Base-by-base conservation (phyloP, 2,888 invertebrate genomes). In the Ormyrus pomaceus region DNA sequence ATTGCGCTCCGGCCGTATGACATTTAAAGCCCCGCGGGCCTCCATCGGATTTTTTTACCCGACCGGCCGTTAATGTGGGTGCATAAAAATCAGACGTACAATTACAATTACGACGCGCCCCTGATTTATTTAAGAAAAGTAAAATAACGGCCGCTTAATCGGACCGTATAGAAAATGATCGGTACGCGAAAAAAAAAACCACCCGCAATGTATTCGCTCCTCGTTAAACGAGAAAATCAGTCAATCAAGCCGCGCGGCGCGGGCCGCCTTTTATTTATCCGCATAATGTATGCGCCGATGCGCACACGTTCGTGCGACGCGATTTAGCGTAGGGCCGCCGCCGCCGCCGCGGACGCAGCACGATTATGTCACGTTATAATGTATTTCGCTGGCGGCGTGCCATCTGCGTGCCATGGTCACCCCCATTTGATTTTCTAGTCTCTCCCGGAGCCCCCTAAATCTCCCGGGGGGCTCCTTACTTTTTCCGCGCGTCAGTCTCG, bases 281-380 rank as follows among this genome's bases (percentile, higher is more conserved):
- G 45, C 51, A 50, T 71, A 79, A 79, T 53, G n/a, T 69, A 79
- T 75, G 74, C 66, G 53, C 50, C 58, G 10, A 75, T 59, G 77
- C 61, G 55, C 72, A 13, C 46, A 13, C 46, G 55, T 78, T 68
- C 50, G 6, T n/a, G 55, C 61, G 56, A 68, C 66, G 55, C 61
- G 62, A 73, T 77, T 71, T 71, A 71, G 53, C 50, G 58, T 58
- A 34, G 56, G 66, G 34, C 6, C 5, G 45, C 48, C 0, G 9
- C 46, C 50, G 53, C 10, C 10, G 84, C 85, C 84, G 86, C 83
- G 87, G 87, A 87, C 87, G 84, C 84, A 84, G 86, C 86, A 86
- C 86, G 87, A 88, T 88, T 87, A 88, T 87, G 87, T 86, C 88
- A 85, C 84, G 83, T 76, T 84, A 85, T 87, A 88, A 88, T 88